Base-by-base conservation (phyloP, 1,140 invertebrate species). In the Diachasma alloeum region DNA sequence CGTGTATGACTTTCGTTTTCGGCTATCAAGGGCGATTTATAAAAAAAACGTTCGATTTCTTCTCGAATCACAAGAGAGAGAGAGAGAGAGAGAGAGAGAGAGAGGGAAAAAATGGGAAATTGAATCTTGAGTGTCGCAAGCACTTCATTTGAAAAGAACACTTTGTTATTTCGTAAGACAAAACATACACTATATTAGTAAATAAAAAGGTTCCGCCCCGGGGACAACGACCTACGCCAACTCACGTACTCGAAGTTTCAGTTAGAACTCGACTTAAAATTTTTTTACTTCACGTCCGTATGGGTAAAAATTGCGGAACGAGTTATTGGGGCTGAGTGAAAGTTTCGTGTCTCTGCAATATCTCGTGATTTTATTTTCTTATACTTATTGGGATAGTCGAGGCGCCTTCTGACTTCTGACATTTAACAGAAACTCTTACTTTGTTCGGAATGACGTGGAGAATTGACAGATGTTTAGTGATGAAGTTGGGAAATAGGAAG, bases 211-310 rank as follows among this genome's bases (percentile, higher is more conserved):
- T 13, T 36, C 26, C 13, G 37, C 46, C 10, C 59, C 11, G 72
- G 72, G 77, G 77, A 42, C 76, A 78, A 78, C 72, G 77, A 78
- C 77, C 72, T 78, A 70, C 48, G 68, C 53, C 48, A 74, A 78
- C 73, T 44, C 48, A 17, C 31, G 72, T 56, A 63, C 48, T 42
- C 39, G 6, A 53, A 5, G n/a, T 53, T 19, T 19, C 10, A 53
- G 17, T 17, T 5, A 17, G 13, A 19, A 53, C 1, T 53, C 48
- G 48, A 53, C 48, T 53, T 26, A 15, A 15, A 17, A 59, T 24
- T 63, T 73, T 56, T 73, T 73, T 73, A 26, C 24, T 13, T 63
- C 13, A 63, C 11, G 3, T 63, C 24, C 8, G 15, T 24, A 13
- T 63, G 59, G 24, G 26, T 63, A 63, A 36, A 48, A 15, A 56